A percentile compares a stretch with the other conserved stretches of the same genome.
phyloP scores from a whole-genome alignment of 2,797 vertebrate genomes.

The Pygocentrus nattereri region DNA sequence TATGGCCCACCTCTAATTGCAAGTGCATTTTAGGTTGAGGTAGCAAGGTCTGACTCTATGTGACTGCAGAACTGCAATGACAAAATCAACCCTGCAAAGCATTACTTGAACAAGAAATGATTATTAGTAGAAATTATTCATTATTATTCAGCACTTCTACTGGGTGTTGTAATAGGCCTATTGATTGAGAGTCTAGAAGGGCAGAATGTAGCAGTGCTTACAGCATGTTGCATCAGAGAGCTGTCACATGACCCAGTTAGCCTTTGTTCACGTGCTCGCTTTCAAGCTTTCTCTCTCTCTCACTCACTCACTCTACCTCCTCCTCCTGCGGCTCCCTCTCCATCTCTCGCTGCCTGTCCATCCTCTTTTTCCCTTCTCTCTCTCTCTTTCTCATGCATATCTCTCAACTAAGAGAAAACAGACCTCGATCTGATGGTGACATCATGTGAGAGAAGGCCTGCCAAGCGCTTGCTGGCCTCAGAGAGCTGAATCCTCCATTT shows the following conservation, averaged over 20 bases:
- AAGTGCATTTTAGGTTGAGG: too few species aligned
- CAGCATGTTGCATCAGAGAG: slow-evolving; percentile 70
- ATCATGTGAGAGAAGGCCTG: slow-evolving; percentile 26
- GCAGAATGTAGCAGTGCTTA: slow-evolving; percentile 48
- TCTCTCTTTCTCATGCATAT: slow-evolving; percentile 3
- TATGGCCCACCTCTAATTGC: too few species aligned
- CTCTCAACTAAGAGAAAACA: slow-evolving; percentile 52
- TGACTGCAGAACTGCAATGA: too few species aligned
- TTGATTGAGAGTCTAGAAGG: not conserved
- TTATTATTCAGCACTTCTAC: not conserved
- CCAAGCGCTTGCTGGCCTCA: slow-evolving; percentile 19
- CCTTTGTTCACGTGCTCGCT: slow-evolving; percentile 25
- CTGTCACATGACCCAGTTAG: slow-evolving; percentile 54
- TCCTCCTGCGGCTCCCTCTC: not conserved
- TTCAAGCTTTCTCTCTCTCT: slow-evolving; percentile 5
- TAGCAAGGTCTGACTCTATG: too few species aligned
- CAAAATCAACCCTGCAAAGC: too few species aligned
- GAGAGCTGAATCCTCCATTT: slow-evolving; percentile 43
- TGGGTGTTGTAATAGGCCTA: not conserved
- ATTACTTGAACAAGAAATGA: too few species aligned
- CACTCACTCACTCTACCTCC: slow-evolving; percentile 7
- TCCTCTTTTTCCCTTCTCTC: not conserved
- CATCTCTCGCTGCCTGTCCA: not conserved
- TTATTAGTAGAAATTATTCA: not conserved
- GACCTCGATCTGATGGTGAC: slow-evolving; percentile 41